These are phyloP conservation scores for Phania funesta DNA, from an alignment of 2,888 invertebrate species.

Conservation along the genomic window DNA sequence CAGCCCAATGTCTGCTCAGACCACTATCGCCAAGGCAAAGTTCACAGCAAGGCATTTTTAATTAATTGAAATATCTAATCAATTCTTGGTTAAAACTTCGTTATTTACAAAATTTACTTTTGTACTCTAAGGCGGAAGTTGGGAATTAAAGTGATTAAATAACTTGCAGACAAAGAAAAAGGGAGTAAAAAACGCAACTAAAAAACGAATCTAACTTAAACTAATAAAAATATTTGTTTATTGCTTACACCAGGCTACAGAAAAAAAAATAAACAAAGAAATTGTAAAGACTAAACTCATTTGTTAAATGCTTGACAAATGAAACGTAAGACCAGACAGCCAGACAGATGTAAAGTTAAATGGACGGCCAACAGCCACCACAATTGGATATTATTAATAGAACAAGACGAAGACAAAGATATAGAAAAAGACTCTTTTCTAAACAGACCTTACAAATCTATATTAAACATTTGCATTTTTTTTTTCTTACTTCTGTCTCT, in stretches of 20 bases:
- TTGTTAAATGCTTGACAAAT: neutral
- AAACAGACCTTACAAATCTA: constrained; percentile 37
- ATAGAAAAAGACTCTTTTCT: neutral
- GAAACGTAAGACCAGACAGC: neutral
- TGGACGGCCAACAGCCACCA: neutral
- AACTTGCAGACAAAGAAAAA: neutral
- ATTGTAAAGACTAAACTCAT: constrained; percentile 18
- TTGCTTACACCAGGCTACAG: neutral
- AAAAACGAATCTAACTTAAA: constrained; percentile 4
- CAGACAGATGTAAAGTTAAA: neutral
- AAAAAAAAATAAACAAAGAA: neutral
- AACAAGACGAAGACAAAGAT: neutral
- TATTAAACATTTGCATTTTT: constrained; percentile 39
- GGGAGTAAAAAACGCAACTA: neutral
- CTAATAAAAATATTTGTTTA: constrained; percentile 7
- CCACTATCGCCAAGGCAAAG: too few species aligned
- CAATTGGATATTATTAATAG: constrained; percentile 40
- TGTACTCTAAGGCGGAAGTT: too few species aligned
- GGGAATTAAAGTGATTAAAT: too few species aligned
- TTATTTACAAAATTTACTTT: too few species aligned
- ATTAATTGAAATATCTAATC: too few species aligned
- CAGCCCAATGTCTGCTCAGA: too few species aligned
- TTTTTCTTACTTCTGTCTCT: neutral
- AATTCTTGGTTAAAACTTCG: too few species aligned
- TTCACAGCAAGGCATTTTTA: too few species aligned